phyloP scores from a whole-genome alignment of 2,888 invertebrate genomes.

The Chymomyza procnemis region DNA sequence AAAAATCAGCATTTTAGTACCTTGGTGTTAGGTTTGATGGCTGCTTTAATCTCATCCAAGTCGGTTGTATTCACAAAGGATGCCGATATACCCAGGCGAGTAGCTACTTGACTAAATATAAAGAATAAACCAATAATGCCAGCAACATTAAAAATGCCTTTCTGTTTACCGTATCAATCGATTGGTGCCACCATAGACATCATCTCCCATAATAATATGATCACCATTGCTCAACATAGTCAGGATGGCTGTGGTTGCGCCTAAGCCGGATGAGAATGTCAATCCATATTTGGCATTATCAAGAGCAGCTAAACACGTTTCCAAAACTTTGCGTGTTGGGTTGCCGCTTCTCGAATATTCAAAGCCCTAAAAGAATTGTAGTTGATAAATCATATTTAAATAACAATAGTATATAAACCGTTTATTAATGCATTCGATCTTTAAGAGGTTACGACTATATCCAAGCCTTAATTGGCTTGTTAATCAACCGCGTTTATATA shows the following conservation, averaged over 20 bases:
- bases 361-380: conserved; percentile 82
- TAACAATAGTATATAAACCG: no score
- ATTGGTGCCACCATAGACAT: conserved; percentile 96
- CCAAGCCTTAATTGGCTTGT: no score
- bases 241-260: conserved; percentile 87
- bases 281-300: conserved; percentile 92
- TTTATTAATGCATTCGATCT: no score
- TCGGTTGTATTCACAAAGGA: conserved; percentile 89
- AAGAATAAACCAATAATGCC: no score
- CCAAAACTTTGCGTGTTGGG: conserved; percentile 92
- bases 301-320: conserved; percentile 92
- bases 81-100: conserved; percentile 85
- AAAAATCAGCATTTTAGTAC: conserved; percentile 78
- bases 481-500: no score
- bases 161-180: conserved; percentile 83
- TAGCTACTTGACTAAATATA: conserved; percentile 82
- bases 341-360: conserved; percentile 97
- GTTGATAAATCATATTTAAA: no score
- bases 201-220: conserved; percentile 93
- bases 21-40: conserved; percentile 91
- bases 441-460: no score
- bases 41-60: conserved; percentile 82
- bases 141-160: neutral
- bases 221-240: conserved; percentile 90
- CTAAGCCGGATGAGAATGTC: conserved; percentile 93